These are phyloP conservation scores for Eupithecia subfuscata DNA, from an alignment of 2,888 invertebrate genomes.

Conservation along the genomic window DNA sequence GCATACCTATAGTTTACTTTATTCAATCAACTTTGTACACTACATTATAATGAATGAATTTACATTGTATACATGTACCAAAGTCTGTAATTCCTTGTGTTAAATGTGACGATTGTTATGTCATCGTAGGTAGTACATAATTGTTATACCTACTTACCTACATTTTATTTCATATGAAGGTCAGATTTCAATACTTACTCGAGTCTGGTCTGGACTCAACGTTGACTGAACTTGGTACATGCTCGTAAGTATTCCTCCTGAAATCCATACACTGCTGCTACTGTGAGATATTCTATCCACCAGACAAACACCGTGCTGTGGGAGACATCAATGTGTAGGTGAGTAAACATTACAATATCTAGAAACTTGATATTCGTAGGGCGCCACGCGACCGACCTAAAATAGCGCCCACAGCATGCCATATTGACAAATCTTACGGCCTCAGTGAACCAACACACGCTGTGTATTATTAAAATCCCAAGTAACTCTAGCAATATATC, in stretches of 20 bases:
- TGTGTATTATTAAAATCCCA: slow-evolving; percentile 82
- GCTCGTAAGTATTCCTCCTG: neutral
- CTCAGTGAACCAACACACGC: slow-evolving; percentile 80
- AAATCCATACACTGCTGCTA: neutral
- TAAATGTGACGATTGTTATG: neutral
- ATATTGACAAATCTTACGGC: slow-evolving; percentile 83
- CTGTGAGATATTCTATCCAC: neutral
- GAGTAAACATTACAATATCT: slow-evolving; percentile 72
- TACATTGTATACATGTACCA: neutral
- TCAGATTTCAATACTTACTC: neutral
- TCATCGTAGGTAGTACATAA: neutral
- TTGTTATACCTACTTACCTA: neutral
- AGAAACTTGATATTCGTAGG: slow-evolving; percentile 67
- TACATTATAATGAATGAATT: no score
- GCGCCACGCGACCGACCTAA: slow-evolving; percentile 72
- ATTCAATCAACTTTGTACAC: no score
- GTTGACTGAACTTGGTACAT: neutral
- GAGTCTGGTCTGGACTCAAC: neutral
- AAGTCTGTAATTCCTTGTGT: neutral
- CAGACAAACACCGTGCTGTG: slow-evolving; percentile 1
- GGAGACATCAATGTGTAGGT: slow-evolving; percentile 35
- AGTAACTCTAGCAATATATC: slow-evolving; percentile 81
- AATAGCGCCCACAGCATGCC: slow-evolving; percentile 79
- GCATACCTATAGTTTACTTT: no score
- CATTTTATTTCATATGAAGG: neutral